Conservation (phyloP, 1,140 invertebrate species). For the Platyscapa corneri region DNA sequence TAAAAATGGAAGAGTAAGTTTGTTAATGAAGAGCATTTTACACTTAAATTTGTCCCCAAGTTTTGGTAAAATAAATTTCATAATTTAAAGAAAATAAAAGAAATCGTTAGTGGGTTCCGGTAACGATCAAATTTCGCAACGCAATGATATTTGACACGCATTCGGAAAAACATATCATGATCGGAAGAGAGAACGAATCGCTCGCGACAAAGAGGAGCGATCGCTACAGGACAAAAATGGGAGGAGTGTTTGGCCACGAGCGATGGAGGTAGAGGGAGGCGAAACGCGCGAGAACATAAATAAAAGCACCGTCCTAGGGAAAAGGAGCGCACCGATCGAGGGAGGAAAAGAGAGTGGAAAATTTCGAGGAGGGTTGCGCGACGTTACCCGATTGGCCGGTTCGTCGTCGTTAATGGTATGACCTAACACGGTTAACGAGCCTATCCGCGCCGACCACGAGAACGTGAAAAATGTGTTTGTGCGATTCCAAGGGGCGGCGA, state of each 20-base stretch:
- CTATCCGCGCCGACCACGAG: slow-evolving; percentile 46
- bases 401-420: slow-evolving; percentile 56
- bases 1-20: no score
- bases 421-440: slow-evolving; percentile 61
- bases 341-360: slow-evolving; percentile 43
- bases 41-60: no score
- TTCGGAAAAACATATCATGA: neutral
- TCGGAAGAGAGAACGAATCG: no score
- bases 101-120: no score
- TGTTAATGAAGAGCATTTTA: no score
- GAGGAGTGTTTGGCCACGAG: neutral
- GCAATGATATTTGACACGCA: neutral
- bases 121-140: neutral
- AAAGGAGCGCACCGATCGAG: slow-evolving; percentile 31
- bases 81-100: no score
- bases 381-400: slow-evolving; percentile 56
- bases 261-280: neutral
- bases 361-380: neutral
- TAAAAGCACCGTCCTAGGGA: neutral
- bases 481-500: neutral
- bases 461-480: slow-evolving; percentile 20
- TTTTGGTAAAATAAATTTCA: no score
- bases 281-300: neutral
- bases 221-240: neutral
- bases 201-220: neutral